These are phyloP conservation scores for Drosophila mercatorum DNA, from an alignment of 2,888 invertebrate genomes.

Conservation along the genomic window DNA sequence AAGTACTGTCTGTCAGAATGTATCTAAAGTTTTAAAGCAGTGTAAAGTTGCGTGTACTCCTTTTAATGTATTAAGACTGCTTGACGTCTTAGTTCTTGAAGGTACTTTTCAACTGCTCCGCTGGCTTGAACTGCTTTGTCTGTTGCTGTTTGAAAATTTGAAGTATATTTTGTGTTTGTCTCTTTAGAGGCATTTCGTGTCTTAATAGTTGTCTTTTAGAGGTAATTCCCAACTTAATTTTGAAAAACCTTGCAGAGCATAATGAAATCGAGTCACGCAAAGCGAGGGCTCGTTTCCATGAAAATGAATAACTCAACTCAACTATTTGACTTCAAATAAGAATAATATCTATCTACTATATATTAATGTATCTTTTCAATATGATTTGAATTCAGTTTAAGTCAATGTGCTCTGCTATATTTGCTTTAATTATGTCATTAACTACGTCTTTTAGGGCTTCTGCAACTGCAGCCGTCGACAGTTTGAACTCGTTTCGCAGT, in stretches of 20 bases:
- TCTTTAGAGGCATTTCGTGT: not conserved
- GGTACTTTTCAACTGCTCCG: not conserved
- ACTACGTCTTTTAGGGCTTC: not conserved
- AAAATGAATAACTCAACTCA: not conserved
- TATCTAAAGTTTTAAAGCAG: not conserved
- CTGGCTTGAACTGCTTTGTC: not conserved
- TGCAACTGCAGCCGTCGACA: not conserved
- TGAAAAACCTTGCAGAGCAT: slow-evolving; percentile 6
- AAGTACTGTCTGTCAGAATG: not conserved
- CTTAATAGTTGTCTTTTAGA: slow-evolving; percentile 10
- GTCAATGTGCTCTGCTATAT: too few relatives aligned
- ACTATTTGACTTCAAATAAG: not conserved
- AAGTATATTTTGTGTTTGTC: not conserved
- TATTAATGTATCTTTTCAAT: too few relatives aligned
- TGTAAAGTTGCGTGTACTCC: not conserved
- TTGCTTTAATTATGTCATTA: not conserved
- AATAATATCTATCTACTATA: too few relatives aligned
- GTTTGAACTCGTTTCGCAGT: slow-evolving; percentile 36
- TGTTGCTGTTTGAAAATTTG: not conserved
- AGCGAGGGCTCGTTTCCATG: not conserved
- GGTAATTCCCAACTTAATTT: slow-evolving; percentile 5
- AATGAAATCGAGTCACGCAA: slow-evolving; percentile 7
- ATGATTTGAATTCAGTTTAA: not conserved
- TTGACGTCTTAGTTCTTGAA: not conserved
- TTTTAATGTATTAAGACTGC: not conserved